Conservation (phyloP, 2,113 vertebrate species). For the Perca flavescens region DNA sequence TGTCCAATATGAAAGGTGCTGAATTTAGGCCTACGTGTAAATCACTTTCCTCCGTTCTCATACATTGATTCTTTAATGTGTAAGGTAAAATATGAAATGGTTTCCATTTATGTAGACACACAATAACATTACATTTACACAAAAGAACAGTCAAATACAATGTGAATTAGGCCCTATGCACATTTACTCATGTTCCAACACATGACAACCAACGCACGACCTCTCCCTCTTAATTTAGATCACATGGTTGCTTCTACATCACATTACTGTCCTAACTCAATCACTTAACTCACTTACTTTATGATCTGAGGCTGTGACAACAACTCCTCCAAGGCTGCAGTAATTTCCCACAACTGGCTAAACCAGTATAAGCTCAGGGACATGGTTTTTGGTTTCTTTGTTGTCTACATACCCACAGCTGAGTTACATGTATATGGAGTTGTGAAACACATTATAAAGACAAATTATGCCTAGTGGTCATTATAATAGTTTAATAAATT, state of each 20-base stretch:
- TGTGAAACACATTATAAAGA: not conserved
- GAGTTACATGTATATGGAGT: not conserved
- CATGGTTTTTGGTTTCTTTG: not conserved
- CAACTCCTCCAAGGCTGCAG: not conserved
- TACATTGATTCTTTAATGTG: too few species aligned
- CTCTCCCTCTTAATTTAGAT: slow-evolving; percentile 1
- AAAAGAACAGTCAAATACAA: not conserved
- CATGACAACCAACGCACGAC: not conserved
- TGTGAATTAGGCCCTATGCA: too few species aligned
- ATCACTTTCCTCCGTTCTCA: too few species aligned
- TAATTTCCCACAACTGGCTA: not conserved
- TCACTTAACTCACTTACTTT: not conserved
- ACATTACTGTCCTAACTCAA: slow-evolving; percentile 28
- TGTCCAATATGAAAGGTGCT: too few species aligned
- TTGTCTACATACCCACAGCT: not conserved
- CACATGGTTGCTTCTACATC: slow-evolving; percentile 28
- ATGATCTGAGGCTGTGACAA: not conserved
- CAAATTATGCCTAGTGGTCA: not conserved
- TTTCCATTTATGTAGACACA: not conserved
- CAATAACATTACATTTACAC: not conserved
- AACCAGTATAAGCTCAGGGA: not conserved
- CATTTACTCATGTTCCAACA: not conserved
- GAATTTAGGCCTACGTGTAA: too few species aligned
- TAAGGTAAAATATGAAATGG: not conserved
- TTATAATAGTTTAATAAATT: too few species aligned